These are phyloP conservation scores for Nyctibius bracteatus DNA, from an alignment of 2,113 vertebrate genomes.

Conservation along the genomic window DNA sequence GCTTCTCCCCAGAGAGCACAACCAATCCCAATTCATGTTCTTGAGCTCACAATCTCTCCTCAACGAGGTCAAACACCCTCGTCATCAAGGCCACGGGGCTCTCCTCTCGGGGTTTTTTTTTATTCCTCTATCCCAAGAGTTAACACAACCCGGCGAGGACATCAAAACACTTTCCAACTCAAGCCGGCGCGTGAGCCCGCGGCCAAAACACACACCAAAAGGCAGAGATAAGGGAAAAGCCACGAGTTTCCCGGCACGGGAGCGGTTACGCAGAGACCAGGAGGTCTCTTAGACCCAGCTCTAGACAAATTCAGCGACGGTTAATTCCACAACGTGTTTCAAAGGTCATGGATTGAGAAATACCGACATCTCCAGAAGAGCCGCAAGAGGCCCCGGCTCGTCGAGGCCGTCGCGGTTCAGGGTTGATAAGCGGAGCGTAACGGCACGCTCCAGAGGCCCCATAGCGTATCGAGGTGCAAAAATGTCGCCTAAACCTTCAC, in stretches of 20 bases:
- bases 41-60: neutral
- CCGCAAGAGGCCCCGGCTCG: neutral
- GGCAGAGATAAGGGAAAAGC: neutral
- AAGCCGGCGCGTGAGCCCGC: fast-evolving
- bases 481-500: neutral
- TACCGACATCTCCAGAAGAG: neutral
- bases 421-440: neutral
- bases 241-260: fast-evolving
- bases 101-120: neutral
- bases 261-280: neutral
- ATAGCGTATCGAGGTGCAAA: neutral
- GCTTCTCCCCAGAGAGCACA: neutral
- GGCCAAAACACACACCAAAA: neutral
- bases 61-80: neutral
- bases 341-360: neutral
- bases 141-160: neutral
- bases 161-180: neutral
- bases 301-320: fast-evolving
- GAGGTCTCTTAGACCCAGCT: neutral
- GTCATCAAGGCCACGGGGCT: fast-evolving
- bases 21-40: too few species aligned
- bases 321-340: neutral
- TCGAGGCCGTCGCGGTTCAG: neutral
- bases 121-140: neutral
- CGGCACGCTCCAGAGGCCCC: fast-evolving